phyloP scores from a whole-genome alignment of 2,797 vertebrate genomes.

The Sebastes taczanowskii region DNA sequence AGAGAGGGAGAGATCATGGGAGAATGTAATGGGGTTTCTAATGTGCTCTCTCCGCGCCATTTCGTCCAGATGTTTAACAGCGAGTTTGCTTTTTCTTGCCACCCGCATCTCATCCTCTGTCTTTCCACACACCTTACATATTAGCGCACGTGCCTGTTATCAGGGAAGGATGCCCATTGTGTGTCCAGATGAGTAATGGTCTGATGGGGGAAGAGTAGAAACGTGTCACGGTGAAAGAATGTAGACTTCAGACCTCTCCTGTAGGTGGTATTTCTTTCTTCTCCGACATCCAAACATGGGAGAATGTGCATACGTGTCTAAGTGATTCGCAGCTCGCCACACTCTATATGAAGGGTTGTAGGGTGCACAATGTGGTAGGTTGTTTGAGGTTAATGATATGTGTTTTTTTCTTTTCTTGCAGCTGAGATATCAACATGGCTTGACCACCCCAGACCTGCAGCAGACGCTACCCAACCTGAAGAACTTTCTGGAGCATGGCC shows the following conservation, averaged over 20 bases:
- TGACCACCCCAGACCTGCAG: conserved; percentile 95
- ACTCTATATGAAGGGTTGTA: background rate
- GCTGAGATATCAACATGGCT: conserved; percentile 96
- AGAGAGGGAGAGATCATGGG: conserved; percentile 11
- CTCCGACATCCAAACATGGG: conserved; percentile 44
- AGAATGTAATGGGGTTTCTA: conserved; percentile 32
- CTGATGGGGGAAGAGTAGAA: conserved; percentile 42
- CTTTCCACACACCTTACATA: conserved; percentile 69
- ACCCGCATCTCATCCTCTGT: conserved; percentile 56
- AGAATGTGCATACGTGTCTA: conserved; percentile 29
- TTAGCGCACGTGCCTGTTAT: conserved; percentile 70
- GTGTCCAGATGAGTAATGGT: conserved; percentile 71
- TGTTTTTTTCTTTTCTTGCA: conserved; percentile 68
- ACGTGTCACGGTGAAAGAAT: conserved; percentile 70
- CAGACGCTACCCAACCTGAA: conserved; percentile 99
- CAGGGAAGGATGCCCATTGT: conserved; percentile 64
- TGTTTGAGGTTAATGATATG: conserved; percentile 51
- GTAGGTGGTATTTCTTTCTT: conserved; percentile 55
- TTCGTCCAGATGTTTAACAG: conserved; percentile 62
- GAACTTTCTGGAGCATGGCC: conserved; percentile 95
- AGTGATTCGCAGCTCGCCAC: background rate
- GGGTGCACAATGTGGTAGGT: conserved; percentile 13
- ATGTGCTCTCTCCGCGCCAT: conserved; percentile 39
- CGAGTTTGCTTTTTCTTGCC: conserved; percentile 46
- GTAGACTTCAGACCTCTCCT: conserved; percentile 47